These are phyloP conservation scores for Lochmaea crataegi DNA, from an alignment of 2,888 invertebrate species.

Conservation along the genomic window DNA sequence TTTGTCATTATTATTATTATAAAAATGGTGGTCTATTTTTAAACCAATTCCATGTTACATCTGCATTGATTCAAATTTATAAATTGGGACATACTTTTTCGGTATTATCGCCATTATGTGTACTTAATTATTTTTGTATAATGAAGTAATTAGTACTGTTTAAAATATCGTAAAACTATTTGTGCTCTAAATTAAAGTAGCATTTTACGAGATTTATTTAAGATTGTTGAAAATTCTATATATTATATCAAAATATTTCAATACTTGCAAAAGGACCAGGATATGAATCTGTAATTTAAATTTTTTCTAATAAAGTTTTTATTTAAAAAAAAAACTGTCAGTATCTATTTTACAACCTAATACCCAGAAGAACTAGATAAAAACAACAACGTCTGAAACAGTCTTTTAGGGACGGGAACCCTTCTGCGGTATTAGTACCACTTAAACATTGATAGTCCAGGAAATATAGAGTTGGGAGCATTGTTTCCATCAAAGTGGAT, in stretches of 20 bases:
- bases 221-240: constrained; percentile 18
- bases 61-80: background rate
- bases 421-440: too few relatives aligned
- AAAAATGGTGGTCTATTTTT: background rate
- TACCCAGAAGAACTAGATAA: too few relatives aligned
- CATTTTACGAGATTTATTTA: constrained; percentile 1
- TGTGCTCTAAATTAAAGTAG: background rate
- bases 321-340: background rate
- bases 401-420: too few relatives aligned
- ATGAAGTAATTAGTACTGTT: background rate
- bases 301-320: constrained; percentile 40
- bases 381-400: too few relatives aligned
- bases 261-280: constrained; percentile 24
- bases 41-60: too few relatives aligned
- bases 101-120: background rate
- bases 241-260: constrained; percentile 13
- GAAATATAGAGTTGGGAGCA: too few relatives aligned
- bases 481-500: too few relatives aligned
- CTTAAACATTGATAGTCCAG: too few relatives aligned
- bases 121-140: background rate
- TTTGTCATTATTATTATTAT: background rate
- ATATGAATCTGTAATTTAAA: constrained; percentile 31
- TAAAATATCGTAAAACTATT: background rate
- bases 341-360: background rate
- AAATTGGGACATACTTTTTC: too few relatives aligned